phyloP scores from a whole-genome alignment of 2,888 invertebrate species.

The Ectemnius continuus region DNA sequence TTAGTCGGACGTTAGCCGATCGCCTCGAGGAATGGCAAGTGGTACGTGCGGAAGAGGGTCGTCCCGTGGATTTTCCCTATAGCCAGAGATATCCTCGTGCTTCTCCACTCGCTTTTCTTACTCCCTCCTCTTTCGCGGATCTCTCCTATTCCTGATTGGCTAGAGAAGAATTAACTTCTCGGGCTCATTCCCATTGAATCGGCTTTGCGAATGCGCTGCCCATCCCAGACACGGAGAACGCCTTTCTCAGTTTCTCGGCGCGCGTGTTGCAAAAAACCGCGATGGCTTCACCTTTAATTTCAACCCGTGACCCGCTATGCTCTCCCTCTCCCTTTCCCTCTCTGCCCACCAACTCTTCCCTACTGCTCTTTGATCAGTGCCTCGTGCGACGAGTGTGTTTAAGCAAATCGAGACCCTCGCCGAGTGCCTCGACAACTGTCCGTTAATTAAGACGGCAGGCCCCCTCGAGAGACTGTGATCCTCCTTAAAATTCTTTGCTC shows the following conservation, averaged over 20 bases:
- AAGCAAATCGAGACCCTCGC: constrained; percentile 38
- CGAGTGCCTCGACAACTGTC: constrained; percentile 31
- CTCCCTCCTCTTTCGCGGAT: neutral
- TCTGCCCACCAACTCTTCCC: neutral
- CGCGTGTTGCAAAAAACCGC: no score
- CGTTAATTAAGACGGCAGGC: constrained; percentile 45
- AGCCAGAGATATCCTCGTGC: no score
- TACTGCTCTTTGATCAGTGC: constrained; percentile 32
- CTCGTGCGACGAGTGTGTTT: constrained; percentile 27
- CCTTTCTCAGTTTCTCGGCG: no score
- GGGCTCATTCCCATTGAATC: neutral
- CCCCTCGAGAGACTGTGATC: constrained; percentile 10
- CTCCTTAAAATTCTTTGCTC: constrained; percentile 18
- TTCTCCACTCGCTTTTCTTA: neutral
- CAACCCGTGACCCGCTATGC: no score
- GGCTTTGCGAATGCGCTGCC: neutral
- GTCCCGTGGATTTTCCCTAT: neutral
- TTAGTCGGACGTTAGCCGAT: neutral
- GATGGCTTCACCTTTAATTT: no score
- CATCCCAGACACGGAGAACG: neutral
- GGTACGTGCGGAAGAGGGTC: neutral
- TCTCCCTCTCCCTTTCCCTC: neutral
- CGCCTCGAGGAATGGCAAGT: neutral
- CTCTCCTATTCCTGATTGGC: neutral
- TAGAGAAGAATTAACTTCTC: neutral